phyloP scores from a whole-genome alignment of 2,797 vertebrate species.

The Acanthiza pusilla region DNA sequence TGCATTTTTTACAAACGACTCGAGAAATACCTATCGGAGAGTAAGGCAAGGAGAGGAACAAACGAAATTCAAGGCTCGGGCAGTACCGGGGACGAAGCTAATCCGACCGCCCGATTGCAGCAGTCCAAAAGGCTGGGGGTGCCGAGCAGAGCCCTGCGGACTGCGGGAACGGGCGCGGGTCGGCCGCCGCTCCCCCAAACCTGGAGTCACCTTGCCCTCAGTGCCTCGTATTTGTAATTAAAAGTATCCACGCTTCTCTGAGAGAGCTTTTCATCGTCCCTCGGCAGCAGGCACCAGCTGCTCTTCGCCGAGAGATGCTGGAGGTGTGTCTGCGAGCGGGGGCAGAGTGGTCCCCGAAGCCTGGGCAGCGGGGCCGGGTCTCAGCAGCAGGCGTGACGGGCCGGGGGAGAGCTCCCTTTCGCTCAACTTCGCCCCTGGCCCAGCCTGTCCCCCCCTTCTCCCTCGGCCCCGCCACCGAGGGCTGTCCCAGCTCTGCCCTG shows the following conservation, averaged over 20 bases:
- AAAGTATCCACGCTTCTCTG: neutral
- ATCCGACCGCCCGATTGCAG: neutral
- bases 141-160: no score
- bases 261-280: neutral
- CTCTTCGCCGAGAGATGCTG: neutral
- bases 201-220: neutral
- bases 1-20: neutral
- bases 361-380: neutral
- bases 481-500: neutral
- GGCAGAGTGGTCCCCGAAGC: neutral
- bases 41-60: neutral
- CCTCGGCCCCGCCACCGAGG: neutral
- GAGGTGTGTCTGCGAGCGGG: neutral
- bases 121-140: neutral
- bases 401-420: neutral
- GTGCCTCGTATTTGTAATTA: neutral
- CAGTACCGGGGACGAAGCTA: neutral
- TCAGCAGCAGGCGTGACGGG: neutral
- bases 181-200: neutral
- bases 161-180: fast-evolving
- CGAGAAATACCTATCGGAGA: neutral
- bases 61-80: neutral
- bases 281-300: conserved; percentile 14
- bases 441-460: neutral
- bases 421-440: neutral